Conservation (phyloP, 2,113 vertebrate genomes). For the Helogale parvula region DNA sequence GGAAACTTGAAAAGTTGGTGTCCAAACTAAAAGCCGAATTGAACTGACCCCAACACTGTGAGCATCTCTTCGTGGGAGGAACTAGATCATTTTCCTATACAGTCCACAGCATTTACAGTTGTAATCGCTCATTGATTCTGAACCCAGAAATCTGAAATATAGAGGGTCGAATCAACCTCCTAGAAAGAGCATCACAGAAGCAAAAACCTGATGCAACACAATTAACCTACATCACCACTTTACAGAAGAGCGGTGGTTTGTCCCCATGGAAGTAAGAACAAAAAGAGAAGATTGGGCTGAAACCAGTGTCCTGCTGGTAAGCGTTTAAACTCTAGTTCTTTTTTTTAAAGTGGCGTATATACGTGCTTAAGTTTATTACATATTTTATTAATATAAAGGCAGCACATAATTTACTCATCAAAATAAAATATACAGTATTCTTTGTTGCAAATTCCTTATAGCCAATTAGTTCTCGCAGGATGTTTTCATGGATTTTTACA, state of each 20-base stretch:
- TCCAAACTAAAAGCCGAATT: neutral
- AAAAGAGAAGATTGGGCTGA: neutral
- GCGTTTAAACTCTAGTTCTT: neutral
- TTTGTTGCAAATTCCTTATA: neutral
- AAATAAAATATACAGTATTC: neutral
- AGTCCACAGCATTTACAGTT: neutral
- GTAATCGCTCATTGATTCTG: neutral
- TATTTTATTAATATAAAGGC: neutral
- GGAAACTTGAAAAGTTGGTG: neutral
- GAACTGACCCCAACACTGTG: neutral
- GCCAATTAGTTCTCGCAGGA: neutral
- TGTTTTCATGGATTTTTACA: neutral
- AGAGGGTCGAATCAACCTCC: neutral
- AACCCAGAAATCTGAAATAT: neutral
- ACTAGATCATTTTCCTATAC: neutral
- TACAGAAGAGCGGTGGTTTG: neutral
- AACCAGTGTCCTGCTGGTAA: neutral
- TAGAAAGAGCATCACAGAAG: neutral
- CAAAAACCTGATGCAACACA: neutral
- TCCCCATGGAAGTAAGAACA: neutral
- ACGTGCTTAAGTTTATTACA: neutral
- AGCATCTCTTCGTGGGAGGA: neutral
- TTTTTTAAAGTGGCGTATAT: neutral
- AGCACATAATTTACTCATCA: neutral
- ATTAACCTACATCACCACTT: neutral